Base-by-base conservation (phyloP, 23 tunicate genomes). In the Ciona savignyi region DNA sequence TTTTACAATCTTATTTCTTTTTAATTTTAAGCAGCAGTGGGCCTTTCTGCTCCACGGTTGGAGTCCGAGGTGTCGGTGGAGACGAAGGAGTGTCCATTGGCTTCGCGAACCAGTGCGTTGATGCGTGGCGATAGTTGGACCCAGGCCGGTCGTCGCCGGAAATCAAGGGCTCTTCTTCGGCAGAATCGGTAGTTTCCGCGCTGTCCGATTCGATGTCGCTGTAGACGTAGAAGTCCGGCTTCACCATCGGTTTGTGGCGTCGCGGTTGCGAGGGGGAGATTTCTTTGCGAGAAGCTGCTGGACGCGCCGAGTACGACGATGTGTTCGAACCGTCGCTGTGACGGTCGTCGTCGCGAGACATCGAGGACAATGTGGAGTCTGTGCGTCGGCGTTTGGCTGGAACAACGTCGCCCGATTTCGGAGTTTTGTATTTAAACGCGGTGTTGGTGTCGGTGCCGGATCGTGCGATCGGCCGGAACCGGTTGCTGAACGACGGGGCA, bases 271-370 rank as follows among this genome's bases (percentile, higher is more conserved):
- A n/a, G 33, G 27, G 31, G 6, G 64, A n/a, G 30, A 25, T 2
- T 21, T 21, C 32, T 24, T 23, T 26, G 26, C 33, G 15, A 32
- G 76, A 30, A 30, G 32, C 2, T 21, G 33, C 20, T 30, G 23
- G 11, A 11, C 56, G 15, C 64, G 76, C 64, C 32, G 76, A 63
- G 1, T 34, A 56, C 32, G 80, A 82, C 31, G 87, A 82, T 33
- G 77, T 11, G 4, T 30, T 32, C 62, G 87, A 82, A 21, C 73
- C 87, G 80, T 82, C 87, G 70, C 87, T 82, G 62, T 67, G 60
- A 31, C 80, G 80, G 26, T 23, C 26, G 28, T 63, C 28, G 76
- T 51, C 28, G n/a, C 61, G 51, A 21, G 72, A 71, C 0, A 33
- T 48, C 32, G 80, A 82, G 30, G 87, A 82, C 69, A 69, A 24